Conservation (phyloP, 2,888 invertebrate genomes). For the Stenotaenia linearis region DNA sequence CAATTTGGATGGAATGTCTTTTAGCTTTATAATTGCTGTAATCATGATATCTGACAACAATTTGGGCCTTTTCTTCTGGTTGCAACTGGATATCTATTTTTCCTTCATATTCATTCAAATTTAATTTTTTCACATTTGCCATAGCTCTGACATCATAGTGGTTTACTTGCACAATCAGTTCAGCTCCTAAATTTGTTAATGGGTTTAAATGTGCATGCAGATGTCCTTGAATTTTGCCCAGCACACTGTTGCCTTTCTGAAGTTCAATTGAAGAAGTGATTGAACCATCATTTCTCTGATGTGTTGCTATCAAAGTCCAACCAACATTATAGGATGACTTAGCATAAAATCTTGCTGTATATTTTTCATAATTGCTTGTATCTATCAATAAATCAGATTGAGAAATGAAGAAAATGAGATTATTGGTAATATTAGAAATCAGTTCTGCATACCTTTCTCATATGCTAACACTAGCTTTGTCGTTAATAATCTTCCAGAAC, state of each 20-base stretch:
- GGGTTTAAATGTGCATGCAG: neutral
- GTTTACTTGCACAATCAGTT: neutral
- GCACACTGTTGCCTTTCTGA: neutral
- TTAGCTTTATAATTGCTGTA: neutral
- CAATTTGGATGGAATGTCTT: neutral
- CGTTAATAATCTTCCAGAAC: neutral
- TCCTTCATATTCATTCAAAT: neutral
- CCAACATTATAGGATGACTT: neutral
- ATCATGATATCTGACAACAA: neutral
- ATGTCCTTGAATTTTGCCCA: neutral
- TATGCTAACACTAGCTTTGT: neutral
- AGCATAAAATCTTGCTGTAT: neutral
- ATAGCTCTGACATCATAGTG: neutral
- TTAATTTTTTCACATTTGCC: neutral
- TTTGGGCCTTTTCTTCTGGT: neutral
- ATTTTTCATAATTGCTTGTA: neutral
- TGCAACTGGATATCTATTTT: neutral
- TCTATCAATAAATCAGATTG: too few relatives aligned
- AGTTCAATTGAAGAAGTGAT: conserved; percentile 33
- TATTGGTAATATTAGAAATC: neutral
- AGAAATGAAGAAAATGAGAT: neutral
- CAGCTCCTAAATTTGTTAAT: neutral
- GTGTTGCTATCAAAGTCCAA: neutral
- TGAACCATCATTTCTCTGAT: neutral
- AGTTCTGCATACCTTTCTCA: neutral